Evolutionary conservation across 2,113 vertebrate species (phyloP), one percentile per base, ranked within the genome.

Genomic region (Siphamia tubifer): DNA sequence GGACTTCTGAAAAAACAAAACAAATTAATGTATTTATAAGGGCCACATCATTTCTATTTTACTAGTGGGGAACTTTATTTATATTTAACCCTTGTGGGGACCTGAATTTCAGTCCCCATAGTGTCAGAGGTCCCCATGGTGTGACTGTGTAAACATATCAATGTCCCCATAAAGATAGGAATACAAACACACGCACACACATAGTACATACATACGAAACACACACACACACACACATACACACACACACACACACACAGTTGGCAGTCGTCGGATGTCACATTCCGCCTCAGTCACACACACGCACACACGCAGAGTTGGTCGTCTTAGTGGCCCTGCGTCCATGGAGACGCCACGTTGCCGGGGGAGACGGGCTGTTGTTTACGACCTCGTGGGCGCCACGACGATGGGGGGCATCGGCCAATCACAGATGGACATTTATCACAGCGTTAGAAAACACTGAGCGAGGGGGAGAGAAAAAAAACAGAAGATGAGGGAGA

Each of bases 371-470:
- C 77, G 78, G 63, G 83, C 77, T 71, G 83, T 90, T 90, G 88
- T 90, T 89, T 90, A 90, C 78, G 82, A 87, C 78, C 82, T 86
- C 27, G 47, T 71, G 85, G 85, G 89, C 82, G 70, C 83, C 83
- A 72, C 55, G 61, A 28, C 83, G 42, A 87, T 83, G 83, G 87
- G 89, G 82, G 85, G 85, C 80, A 79, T 80, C 51, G 67, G 75
- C 85, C 79, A 84, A 85, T 89, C 85, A 55, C 89, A 89, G 89
- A 87, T 84, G 82, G 83, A 83, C 83, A 82, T 90, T 90, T 84
- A 87, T 90, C 89, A 87, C 77, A 43, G 76, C 25, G 75, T 71
- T 72, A 74, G 70, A 67, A 81, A 77, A 82, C 25, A 71, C 1
- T 8, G 19, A 51, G 49, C 3, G 40, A 15, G 49, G 43, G n/a